Evolutionary conservation across 2,888 invertebrate species (phyloP).

Genomic region (Tetropium fuscum): DNA sequence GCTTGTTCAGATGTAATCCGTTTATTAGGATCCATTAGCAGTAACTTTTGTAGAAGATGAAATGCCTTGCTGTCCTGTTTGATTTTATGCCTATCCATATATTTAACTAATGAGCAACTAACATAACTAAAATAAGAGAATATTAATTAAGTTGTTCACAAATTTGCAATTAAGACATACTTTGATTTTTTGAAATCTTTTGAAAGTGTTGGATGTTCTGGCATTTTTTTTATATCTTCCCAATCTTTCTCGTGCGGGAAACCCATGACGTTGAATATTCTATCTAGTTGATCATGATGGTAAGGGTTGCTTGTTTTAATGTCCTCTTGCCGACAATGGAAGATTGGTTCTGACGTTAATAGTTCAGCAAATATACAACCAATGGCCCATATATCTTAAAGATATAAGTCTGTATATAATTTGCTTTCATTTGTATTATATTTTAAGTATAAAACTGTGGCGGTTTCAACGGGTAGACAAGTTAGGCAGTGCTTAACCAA

Average conservation of each 20-base stretch:
- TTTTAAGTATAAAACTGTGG: no score
- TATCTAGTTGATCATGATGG: conserved; percentile 97
- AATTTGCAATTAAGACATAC: conserved; percentile 67
- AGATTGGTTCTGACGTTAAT: conserved; percentile 99
- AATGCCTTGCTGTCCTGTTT: conserved; percentile 94
- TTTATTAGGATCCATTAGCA: conserved; percentile 98
- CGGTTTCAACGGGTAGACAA: no score
- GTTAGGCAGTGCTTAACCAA: no score
- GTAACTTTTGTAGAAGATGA: conserved; percentile 84
- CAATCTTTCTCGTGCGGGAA: conserved; percentile 98
- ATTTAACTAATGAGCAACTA: conserved; percentile 90
- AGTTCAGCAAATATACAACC: conserved; percentile 99
- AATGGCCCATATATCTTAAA: conserved; percentile 96
- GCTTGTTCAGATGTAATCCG: conserved; percentile 97
- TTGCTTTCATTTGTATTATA: no score
- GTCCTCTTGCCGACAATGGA: conserved; percentile 99
- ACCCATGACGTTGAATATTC: conserved; percentile 99
- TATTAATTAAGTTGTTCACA: background rate
- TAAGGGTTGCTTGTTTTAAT: conserved; percentile 99
- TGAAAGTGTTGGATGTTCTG: conserved; percentile 93
- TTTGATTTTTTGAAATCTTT: conserved; percentile 97
- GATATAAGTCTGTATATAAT: no score
- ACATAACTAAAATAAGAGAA: conserved; percentile 74
- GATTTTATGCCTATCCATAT: conserved; percentile 96
- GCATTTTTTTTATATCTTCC: conserved; percentile 99